Conservation (phyloP, 2,113 vertebrate species). For the Alosa alosa region DNA sequence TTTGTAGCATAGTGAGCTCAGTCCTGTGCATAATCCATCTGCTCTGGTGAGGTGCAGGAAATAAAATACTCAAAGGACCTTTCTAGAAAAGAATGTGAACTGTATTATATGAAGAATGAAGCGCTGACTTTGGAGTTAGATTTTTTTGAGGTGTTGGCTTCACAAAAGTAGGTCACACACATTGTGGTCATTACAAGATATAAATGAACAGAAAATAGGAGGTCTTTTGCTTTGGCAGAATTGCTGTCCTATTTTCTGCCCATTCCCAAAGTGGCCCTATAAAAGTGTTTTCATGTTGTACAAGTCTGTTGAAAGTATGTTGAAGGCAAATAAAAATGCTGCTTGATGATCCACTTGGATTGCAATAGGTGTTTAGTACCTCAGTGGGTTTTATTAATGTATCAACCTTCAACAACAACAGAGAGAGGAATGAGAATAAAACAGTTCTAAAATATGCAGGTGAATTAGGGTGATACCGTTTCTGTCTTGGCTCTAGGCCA, state of each 20-base stretch:
- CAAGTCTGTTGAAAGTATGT: not conserved
- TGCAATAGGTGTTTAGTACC: not conserved
- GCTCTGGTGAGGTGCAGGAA: constrained; percentile 12
- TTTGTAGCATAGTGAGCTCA: not conserved
- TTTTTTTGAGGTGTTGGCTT: constrained; percentile 54
- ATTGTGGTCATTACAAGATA: constrained; percentile 34
- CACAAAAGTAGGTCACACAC: constrained; percentile 44
- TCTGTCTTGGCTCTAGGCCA: not conserved
- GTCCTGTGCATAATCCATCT: not conserved
- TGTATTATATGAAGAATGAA: constrained; percentile 20
- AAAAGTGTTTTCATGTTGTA: not conserved
- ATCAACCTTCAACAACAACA: not conserved
- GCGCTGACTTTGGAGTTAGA: constrained; percentile 30
- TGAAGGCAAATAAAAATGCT: not conserved
- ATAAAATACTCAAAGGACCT: not conserved
- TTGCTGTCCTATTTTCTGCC: constrained; percentile 57
- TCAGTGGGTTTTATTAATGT: not conserved
- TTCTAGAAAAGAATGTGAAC: not conserved
- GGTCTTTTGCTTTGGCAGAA: not conserved
- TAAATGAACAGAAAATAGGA: constrained; percentile 10
- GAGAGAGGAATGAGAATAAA: not conserved
- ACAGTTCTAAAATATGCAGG: not conserved
- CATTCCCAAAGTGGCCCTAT: constrained; percentile 34
- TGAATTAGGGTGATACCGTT: too few species aligned
- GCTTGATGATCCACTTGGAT: not conserved